Evolutionary conservation across 35 echinoderm and acorn worm genomes (phyloP).

Genomic region (Apostichopus californicus): DNA sequence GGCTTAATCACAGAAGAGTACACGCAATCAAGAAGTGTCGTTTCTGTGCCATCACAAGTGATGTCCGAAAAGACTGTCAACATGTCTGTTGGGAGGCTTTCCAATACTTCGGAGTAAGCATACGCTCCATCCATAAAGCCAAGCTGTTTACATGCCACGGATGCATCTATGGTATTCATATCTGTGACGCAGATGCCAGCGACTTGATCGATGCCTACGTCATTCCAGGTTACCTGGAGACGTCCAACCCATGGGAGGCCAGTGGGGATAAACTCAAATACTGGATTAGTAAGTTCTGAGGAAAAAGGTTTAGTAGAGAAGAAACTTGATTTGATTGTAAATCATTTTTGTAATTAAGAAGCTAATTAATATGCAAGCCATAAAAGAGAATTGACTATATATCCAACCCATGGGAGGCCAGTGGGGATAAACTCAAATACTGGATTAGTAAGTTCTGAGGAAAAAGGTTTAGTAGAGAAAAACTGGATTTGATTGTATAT

Average conservation of each 20-base stretch:
- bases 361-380: too few species aligned
- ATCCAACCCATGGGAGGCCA: constrained; percentile 34
- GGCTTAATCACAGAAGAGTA: neutral
- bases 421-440: neutral
- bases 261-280: neutral
- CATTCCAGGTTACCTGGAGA: constrained; percentile 2
- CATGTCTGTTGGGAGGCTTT: neutral
- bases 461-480: neutral
- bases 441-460: neutral
- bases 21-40: neutral
- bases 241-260: constrained; percentile 27
- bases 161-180: neutral
- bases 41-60: neutral
- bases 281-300: neutral
- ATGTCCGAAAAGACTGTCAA: neutral
- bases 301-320: neutral
- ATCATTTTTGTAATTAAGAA: too few species aligned
- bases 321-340: neutral
- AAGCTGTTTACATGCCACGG: constrained; percentile 1
- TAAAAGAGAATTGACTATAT: too few species aligned
- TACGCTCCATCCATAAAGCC: neutral
- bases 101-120: neutral
- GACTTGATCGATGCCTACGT: constrained; percentile 2
- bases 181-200: constrained; percentile 5
- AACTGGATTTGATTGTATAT: neutral